A percentile compares a stretch with the other conserved stretches of the same genome.
Conservation (phyloP, 2,888 invertebrate species). For the Gymnosoma rotundatum region DNA sequence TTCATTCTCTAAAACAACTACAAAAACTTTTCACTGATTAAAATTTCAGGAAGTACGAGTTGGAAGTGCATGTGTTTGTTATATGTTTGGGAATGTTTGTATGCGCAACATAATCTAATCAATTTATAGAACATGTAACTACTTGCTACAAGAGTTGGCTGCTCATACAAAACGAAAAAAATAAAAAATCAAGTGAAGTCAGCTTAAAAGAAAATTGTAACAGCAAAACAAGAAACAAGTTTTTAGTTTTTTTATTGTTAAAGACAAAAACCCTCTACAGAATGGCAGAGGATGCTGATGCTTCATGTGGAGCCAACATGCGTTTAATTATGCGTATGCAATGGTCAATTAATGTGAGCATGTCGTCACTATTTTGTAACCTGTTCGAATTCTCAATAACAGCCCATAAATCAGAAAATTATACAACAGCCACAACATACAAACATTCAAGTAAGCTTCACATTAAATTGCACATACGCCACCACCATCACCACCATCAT, state of each 20-base stretch:
- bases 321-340: constrained; percentile 73
- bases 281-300: constrained; percentile 34
- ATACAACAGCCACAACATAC: constrained; percentile 13
- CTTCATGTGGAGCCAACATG: constrained; percentile 70
- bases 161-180: background rate
- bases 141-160: constrained; percentile 32
- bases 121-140: constrained; percentile 62
- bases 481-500: background rate
- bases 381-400: constrained; percentile 62
- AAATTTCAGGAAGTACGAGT: constrained; percentile 62
- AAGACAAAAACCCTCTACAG: constrained; percentile 17
- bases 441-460: constrained; percentile 3
- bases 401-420: constrained; percentile 66
- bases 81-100: constrained; percentile 14
- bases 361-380: constrained; percentile 70
- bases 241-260: background rate
- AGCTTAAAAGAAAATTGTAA: constrained; percentile 44
- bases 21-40: constrained; percentile 52
- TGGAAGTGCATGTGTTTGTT: constrained; percentile 3
- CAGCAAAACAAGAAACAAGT: constrained; percentile 38
- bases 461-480: constrained; percentile 29
- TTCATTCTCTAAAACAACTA: background rate
- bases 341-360: constrained; percentile 69
- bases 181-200: background rate
- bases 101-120: constrained; percentile 68